Evolutionary conservation across 2,888 invertebrate genomes (phyloP).

Genomic region (Leptinotarsa rubiginosa): DNA sequence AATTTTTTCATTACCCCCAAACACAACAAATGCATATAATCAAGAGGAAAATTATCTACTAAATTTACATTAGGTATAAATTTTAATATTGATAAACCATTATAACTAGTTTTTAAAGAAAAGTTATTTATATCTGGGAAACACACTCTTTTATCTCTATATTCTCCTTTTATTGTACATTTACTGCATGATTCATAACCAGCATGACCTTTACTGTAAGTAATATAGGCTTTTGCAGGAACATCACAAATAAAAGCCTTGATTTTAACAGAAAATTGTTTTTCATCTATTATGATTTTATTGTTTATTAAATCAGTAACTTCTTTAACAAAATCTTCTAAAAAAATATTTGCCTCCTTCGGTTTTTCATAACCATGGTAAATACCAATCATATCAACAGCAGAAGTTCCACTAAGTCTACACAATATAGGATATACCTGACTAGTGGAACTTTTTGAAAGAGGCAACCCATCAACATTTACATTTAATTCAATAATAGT

Average conservation of each 20-base stretch:
- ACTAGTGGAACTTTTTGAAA: constrained; percentile 39
- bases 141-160: constrained; percentile 33
- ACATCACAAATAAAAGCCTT: constrained; percentile 19
- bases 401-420: constrained; percentile 33
- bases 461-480: constrained; percentile 39
- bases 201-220: constrained; percentile 43
- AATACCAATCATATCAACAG: constrained; percentile 43
- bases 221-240: constrained; percentile 45
- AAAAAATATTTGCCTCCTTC: constrained; percentile 41
- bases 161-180: constrained; percentile 40
- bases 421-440: constrained; percentile 48
- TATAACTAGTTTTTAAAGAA: constrained; percentile 39
- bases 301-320: neutral
- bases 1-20: constrained; percentile 42
- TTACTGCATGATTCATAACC: constrained; percentile 49
- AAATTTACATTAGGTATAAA: constrained; percentile 47
- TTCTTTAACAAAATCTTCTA: constrained; percentile 41
- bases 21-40: constrained; percentile 44
- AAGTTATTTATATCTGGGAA: constrained; percentile 38
- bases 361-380: constrained; percentile 38
- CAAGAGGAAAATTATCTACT: constrained; percentile 48
- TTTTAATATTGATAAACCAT: constrained; percentile 36
- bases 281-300: neutral
- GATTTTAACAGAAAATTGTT: neutral
- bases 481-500: constrained; percentile 14